Evolutionary conservation across 1,140 invertebrate species (phyloP), one percentile per base, ranked within the genome.

Genomic region (Centruroides vittatus): DNA sequence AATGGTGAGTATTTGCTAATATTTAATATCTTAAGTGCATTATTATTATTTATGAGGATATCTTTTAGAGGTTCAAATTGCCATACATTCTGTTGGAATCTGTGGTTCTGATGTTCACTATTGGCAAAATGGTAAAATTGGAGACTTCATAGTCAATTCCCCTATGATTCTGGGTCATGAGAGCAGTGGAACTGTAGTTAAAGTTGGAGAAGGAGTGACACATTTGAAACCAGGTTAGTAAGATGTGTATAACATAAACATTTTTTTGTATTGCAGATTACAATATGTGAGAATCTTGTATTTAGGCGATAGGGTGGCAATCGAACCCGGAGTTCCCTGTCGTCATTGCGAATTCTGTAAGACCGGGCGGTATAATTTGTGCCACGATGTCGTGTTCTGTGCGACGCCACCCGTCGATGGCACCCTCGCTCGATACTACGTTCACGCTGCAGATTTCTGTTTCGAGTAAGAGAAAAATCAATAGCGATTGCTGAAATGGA

Each of bases 31-130:
- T 57, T 11, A 5, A 41, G 11, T 46, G 4, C 2, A 46, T 57
- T 6, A 46, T 57, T 6, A 46, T 11, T 5, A 23, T 35, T 47
- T 35, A 12, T 23, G n/a, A 35, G 10, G 6, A 11, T 23, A 12
- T 57, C 11, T 55, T 63, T 56, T 10, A 61, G 89, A 96, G 80
- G 92, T 95, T 3, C 80, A 94, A 8, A 67, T 97, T 7, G 78
- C 82, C 62, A 94, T 97, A 84, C 82, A 84, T 65, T 84, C 84
- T 65, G 91, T 97, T 55, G 93, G 93, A 50, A 97, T 98, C 66
- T 98, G 94, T 74, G 94, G 93, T 0, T 96, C 92, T 1, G 93
- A 97, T 75, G 88, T 97, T 5, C 89, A 94, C 72, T 97, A 95
- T 75, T 83, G 90, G 73, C 81, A 83, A 5, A 70, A 84, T 64